Evolutionary conservation across 1,140 invertebrate species (phyloP).

Genomic region (Calosoma granatense): DNA sequence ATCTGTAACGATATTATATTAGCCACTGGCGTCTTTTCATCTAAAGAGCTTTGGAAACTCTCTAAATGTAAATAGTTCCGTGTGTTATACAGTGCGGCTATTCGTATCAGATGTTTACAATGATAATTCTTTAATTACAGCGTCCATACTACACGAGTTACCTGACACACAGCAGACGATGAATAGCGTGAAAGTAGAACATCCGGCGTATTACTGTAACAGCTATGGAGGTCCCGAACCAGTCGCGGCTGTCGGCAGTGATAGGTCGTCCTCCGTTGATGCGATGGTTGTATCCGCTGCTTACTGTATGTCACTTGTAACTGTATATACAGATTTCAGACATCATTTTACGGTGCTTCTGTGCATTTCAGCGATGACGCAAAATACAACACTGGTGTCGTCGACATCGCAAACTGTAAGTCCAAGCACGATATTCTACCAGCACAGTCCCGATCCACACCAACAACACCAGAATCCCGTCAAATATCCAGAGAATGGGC

Average conservation of each 20-base stretch:
- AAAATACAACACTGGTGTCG: constrained; percentile 34
- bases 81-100: no score
- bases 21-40: constrained; percentile 96
- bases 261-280: constrained; percentile 36
- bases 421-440: constrained; percentile 39
- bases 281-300: constrained; percentile 46
- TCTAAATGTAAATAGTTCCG: constrained; percentile 74
- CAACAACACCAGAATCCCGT: constrained; percentile 36
- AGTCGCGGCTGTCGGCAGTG: constrained; percentile 34
- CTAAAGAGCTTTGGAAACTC: constrained; percentile 93
- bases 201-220: constrained; percentile 81
- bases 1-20: constrained; percentile 97
- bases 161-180: constrained; percentile 66
- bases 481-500: constrained; percentile 70
- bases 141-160: constrained; percentile 86
- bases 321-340: not conserved
- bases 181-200: constrained; percentile 84
- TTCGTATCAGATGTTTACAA: constrained; percentile 5
- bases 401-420: constrained; percentile 36
- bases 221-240: constrained; percentile 70
- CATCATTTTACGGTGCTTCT: not conserved
- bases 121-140: constrained; percentile 48
- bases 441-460: constrained; percentile 36
- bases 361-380: constrained; percentile 31
- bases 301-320: constrained; percentile 46